A percentile compares a stretch with the other conserved stretches of the same genome.
phyloP scores from a whole-genome alignment of 2,113 vertebrate genomes.

The Gymnarchus niloticus region DNA sequence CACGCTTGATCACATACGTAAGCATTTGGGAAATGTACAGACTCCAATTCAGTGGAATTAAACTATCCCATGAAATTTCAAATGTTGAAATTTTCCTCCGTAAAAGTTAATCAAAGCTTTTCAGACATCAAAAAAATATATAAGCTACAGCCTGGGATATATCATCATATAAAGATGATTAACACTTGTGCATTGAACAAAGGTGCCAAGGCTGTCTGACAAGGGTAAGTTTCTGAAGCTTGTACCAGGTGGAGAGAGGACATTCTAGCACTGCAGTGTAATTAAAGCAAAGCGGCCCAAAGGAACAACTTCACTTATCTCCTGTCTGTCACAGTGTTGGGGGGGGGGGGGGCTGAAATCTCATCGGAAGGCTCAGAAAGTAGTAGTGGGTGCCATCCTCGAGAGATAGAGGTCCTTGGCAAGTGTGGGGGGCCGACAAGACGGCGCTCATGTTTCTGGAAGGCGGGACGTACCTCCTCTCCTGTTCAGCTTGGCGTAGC shows the following conservation, averaged over 20 bases:
- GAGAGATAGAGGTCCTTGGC: no score
- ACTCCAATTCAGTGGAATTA: background rate
- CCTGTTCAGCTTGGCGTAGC: constrained; percentile 86
- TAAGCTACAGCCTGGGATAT: background rate
- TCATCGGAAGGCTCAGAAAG: background rate
- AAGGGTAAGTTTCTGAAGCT: no score
- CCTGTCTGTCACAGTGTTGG: background rate
- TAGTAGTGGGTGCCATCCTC: no score
- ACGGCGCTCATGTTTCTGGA: background rate
- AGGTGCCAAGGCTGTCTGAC: background rate
- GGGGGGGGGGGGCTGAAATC: background rate
- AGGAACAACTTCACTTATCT: no score
- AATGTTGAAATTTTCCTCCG: background rate
- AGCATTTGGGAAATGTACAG: background rate
- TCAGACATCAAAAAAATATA: background rate
- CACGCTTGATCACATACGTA: background rate
- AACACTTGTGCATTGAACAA: background rate
- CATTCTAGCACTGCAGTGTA: background rate
- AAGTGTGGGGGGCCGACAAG: background rate
- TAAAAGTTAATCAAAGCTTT: background rate
- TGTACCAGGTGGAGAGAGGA: background rate
- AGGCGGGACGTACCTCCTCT: constrained; percentile 71
- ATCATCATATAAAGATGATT: background rate
- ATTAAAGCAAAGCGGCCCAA: background rate
- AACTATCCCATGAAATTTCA: background rate